A percentile compares a stretch with the other conserved stretches of the same genome.
These are phyloP conservation scores for Ips typographus DNA, from an alignment of 1,140 invertebrate species.

Conservation along the genomic window DNA sequence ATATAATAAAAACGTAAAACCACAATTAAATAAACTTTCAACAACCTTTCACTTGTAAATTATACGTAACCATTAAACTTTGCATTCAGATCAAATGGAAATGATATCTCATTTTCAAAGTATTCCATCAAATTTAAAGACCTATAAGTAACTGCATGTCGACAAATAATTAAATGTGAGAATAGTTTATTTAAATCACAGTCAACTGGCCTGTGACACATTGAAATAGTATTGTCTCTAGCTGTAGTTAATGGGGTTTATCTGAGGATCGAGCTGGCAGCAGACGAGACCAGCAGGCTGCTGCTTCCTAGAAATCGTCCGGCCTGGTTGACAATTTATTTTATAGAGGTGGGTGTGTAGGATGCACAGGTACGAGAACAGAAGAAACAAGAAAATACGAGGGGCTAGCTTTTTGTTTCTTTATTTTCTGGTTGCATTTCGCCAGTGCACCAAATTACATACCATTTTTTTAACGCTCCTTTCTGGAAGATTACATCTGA, in stretches of 20 bases:
- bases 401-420: constrained; percentile 8
- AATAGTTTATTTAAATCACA: constrained; percentile 32
- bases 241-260: constrained; percentile 53
- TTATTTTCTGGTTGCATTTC: neutral
- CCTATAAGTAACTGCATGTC: constrained; percentile 3
- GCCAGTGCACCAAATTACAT: too few relatives aligned
- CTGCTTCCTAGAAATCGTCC: constrained; percentile 51
- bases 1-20: too few relatives aligned
- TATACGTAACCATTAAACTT: too few relatives aligned
- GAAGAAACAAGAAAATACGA: constrained; percentile 22
- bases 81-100: too few relatives aligned
- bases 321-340: constrained; percentile 54
- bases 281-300: constrained; percentile 42
- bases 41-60: too few relatives aligned
- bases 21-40: too few relatives aligned
- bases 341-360: constrained; percentile 54
- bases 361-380: constrained; percentile 47
- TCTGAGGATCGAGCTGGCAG: constrained; percentile 47
- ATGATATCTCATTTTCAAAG: too few relatives aligned
- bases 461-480: too few relatives aligned
- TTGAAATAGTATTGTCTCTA: constrained; percentile 54
- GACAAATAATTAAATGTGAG: constrained; percentile 32
- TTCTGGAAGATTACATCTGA: too few relatives aligned
- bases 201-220: constrained; percentile 48
- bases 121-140: neutral